Evolutionary conservation across 2,888 invertebrate genomes (phyloP).

Genomic region (Kuschelorhynchus macadamiae): DNA sequence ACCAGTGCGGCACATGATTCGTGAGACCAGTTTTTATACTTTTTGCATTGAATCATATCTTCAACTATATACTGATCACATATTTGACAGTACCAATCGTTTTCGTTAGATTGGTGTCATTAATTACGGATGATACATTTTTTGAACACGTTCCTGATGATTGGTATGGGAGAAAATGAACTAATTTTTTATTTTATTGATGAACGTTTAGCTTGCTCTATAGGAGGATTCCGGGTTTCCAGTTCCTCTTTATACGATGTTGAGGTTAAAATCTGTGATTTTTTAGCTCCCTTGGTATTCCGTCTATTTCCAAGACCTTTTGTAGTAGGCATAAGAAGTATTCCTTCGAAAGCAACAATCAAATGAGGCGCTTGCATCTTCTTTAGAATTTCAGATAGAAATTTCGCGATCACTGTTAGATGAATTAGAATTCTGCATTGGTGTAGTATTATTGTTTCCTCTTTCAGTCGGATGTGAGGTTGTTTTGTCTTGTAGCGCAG

Average conservation of each 20-base stretch:
- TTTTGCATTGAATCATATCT: constrained; percentile 1
- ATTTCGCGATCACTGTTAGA: constrained; percentile 4
- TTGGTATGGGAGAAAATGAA: neutral
- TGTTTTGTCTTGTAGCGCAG: neutral
- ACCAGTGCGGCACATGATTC: constrained; percentile 1
- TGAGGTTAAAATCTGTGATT: neutral
- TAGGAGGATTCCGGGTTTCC: neutral
- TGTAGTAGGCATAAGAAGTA: neutral
- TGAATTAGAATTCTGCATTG: neutral
- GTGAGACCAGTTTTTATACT: neutral
- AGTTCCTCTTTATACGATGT: constrained; percentile 1
- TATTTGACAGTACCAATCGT: constrained; percentile 2
- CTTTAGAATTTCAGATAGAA: constrained; percentile 1
- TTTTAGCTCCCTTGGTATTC: neutral
- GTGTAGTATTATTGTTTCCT: neutral
- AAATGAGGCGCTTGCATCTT: neutral
- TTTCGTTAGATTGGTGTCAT: neutral
- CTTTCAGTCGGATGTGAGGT: neutral
- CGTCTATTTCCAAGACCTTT: no score
- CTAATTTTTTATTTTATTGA: neutral
- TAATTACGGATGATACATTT: neutral
- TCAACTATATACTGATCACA: neutral
- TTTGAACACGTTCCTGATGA: neutral
- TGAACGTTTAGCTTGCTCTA: neutral
- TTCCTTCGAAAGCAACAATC: neutral